Evolutionary conservation across 2,113 vertebrate species (phyloP).

Genomic region (Gambusia holbrooki): DNA sequence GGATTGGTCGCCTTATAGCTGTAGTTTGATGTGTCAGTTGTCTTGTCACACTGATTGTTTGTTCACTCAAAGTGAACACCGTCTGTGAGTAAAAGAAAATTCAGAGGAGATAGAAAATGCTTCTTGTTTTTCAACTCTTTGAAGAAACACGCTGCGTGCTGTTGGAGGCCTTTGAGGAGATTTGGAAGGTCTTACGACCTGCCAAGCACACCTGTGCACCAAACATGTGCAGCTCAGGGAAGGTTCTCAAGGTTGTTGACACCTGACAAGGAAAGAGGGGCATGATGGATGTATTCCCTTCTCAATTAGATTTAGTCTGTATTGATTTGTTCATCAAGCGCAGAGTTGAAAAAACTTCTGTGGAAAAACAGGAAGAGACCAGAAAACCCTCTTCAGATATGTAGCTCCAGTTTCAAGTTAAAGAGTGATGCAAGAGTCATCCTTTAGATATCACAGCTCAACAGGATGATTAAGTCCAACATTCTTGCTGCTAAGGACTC

Average conservation of each 20-base stretch:
- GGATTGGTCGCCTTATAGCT: slow-evolving; percentile 32
- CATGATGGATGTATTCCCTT: slow-evolving; percentile 49
- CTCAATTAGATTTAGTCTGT: slow-evolving; percentile 39
- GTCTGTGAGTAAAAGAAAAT: not conserved
- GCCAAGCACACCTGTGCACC: slow-evolving; percentile 12
- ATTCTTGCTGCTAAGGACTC: not conserved
- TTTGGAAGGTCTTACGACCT: slow-evolving; percentile 40
- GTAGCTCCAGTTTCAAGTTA: not conserved
- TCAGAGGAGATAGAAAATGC: slow-evolving; percentile 27
- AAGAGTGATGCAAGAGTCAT: not conserved
- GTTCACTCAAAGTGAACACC: slow-evolving; percentile 43
- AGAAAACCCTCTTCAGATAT: slow-evolving; percentile 10
- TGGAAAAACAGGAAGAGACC: slow-evolving; percentile 2
- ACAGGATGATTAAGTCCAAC: not conserved
- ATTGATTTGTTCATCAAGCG: slow-evolving; percentile 47
- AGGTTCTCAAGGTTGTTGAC: slow-evolving; percentile 40
- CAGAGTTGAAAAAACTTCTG: slow-evolving; percentile 1
- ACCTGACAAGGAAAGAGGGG: slow-evolving; percentile 41
- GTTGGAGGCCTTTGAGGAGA: slow-evolving; percentile 48
- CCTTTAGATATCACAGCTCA: not conserved
- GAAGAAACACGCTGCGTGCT: slow-evolving; percentile 42
- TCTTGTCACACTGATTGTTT: slow-evolving; percentile 62
- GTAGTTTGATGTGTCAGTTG: slow-evolving; percentile 58
- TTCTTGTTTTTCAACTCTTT: slow-evolving; percentile 46
- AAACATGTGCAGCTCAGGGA: slow-evolving; percentile 25